Conservation (phyloP, 37 sponge, comb jelly and placozoan genomes). For the Aplysina aerophoba region DNA sequence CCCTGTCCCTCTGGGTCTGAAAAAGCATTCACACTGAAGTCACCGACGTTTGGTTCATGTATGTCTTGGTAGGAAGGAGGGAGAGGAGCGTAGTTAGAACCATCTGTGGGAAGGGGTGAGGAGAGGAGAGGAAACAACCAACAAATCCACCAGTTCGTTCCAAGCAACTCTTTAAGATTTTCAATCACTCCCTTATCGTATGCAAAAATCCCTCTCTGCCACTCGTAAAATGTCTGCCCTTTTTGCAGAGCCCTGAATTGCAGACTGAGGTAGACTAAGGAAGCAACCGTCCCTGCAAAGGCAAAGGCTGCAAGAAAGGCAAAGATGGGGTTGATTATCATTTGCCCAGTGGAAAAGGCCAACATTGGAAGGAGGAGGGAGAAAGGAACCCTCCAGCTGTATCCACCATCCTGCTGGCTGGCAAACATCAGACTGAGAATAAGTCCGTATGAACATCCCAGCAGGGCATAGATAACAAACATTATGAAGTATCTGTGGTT, state of each 20-base stretch:
- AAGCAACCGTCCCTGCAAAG: conserved; percentile 39
- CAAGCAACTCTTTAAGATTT: conserved; percentile 60
- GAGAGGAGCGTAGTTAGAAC: conserved; percentile 53
- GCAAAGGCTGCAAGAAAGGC: conserved; percentile 55
- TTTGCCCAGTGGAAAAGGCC: conserved; percentile 57
- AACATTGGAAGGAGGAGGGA: conserved; percentile 71
- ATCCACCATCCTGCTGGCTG: conserved; percentile 37
- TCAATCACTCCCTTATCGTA: conserved; percentile 39
- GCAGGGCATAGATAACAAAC: conserved; percentile 59
- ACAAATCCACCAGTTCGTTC: conserved; percentile 72
- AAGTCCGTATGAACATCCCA: conserved; percentile 50
- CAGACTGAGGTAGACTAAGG: conserved; percentile 39
- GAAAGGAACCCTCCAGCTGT: conserved; percentile 42
- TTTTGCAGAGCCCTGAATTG: conserved; percentile 45
- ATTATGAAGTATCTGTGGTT: conserved; percentile 86
- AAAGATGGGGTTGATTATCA: conserved; percentile 44
- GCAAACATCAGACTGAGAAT: conserved; percentile 50
- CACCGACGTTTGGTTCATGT: too few species aligned
- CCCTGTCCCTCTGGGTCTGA: too few species aligned
- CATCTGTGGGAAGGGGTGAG: conserved; percentile 70
- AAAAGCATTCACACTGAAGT: too few species aligned
- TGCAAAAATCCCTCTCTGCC: background rate
- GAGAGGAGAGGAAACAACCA: conserved; percentile 76
- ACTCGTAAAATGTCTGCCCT: conserved; percentile 79
- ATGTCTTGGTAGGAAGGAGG: too few species aligned